These are phyloP conservation scores for Pheosia tremula DNA, from an alignment of 2,888 invertebrate genomes.

Conservation along the genomic window DNA sequence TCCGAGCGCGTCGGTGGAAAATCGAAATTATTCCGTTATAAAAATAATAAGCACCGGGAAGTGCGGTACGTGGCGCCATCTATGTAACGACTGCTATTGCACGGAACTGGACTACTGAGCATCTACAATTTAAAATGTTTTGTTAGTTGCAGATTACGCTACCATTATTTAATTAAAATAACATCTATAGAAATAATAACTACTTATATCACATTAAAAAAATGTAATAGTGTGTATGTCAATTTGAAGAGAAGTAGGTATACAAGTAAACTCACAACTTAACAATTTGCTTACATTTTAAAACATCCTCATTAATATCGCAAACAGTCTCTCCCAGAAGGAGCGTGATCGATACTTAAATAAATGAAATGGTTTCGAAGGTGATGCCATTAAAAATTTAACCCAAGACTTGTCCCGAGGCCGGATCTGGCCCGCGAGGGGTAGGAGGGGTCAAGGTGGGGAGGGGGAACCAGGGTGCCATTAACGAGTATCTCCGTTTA, in stretches of 20 bases:
- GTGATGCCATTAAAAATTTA: constrained; percentile 45
- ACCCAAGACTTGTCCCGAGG: constrained; percentile 34
- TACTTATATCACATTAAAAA: no score
- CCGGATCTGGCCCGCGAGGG: constrained; percentile 12
- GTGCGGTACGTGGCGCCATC: constrained; percentile 11
- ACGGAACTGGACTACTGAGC: no score
- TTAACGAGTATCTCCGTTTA: constrained; percentile 66
- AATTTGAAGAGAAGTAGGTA: no score
- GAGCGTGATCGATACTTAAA: constrained; percentile 13
- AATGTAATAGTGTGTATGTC: no score
- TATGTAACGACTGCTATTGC: neutral
- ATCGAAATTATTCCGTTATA: constrained; percentile 11
- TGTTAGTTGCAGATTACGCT: neutral
- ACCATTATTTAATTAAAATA: no score
- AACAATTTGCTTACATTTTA: neutral
- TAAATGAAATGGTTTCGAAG: constrained; percentile 37
- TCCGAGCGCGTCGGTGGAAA: constrained; percentile 1
- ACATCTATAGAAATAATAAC: no score
- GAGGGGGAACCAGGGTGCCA: constrained; percentile 31
- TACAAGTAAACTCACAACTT: no score
- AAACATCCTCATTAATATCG: neutral
- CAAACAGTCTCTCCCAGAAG: neutral
- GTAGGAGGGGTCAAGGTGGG: constrained; percentile 2
- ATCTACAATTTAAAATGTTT: neutral
- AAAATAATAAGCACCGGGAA: constrained; percentile 14